Evolutionary conservation across 2,113 vertebrate genomes (phyloP).

Genomic region (Gorsachius goisagi): DNA sequence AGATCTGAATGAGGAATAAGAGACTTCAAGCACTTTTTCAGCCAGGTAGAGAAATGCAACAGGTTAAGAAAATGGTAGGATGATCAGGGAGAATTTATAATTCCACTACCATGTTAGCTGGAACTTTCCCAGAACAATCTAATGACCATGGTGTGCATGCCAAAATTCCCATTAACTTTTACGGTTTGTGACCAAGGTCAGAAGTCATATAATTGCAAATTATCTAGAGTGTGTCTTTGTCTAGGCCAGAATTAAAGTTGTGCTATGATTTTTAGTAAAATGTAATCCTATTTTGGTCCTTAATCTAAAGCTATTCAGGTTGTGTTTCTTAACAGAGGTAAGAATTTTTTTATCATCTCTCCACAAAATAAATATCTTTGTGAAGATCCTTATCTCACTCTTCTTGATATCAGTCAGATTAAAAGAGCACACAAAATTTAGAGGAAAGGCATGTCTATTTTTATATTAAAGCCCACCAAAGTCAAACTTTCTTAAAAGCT

Average conservation of each 20-base stretch:
- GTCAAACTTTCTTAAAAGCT: neutral
- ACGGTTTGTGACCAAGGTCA: accelerated
- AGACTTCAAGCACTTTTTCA: neutral
- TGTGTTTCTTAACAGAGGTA: neutral
- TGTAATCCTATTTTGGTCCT: neutral
- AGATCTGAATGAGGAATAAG: neutral
- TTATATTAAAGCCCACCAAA: neutral
- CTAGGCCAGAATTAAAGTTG: neutral
- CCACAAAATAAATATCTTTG: neutral
- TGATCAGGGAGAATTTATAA: neutral
- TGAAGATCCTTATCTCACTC: neutral
- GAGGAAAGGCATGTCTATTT: neutral
- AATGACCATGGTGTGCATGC: accelerated
- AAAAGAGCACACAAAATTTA: neutral
- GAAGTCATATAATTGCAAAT: neutral
- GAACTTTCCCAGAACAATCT: neutral
- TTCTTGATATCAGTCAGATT: neutral
- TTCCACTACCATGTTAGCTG: neutral
- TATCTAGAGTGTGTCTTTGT: accelerated
- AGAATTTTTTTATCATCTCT: neutral
- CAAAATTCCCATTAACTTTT: neutral
- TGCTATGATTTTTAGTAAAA: neutral
- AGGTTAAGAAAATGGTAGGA: neutral
- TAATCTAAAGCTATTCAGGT: neutral
- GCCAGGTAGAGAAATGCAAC: neutral